A percentile compares a stretch with the other conserved stretches of the same genome.
These are phyloP conservation scores for Nyctalus aviator DNA, from an alignment of 2,797 vertebrate genomes.

Conservation along the genomic window DNA sequence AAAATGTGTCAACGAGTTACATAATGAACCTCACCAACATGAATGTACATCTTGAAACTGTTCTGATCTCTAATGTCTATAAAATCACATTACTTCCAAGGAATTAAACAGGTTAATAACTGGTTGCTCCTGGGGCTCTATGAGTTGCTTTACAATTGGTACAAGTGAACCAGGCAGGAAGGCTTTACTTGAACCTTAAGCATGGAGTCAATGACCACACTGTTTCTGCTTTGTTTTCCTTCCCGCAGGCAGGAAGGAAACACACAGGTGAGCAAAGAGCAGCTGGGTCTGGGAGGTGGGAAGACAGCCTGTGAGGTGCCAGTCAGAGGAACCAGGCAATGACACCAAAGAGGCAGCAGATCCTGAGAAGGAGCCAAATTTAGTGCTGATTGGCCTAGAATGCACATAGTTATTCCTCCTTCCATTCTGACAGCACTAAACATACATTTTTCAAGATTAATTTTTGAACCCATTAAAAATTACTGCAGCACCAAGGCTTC, in stretches of 20 bases:
- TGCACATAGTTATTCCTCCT: not conserved
- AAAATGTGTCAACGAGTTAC: not conserved
- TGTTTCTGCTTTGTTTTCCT: not conserved
- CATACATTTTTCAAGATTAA: constrained; percentile 44
- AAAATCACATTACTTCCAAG: not conserved
- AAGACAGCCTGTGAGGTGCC: not conserved
- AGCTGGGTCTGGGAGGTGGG: not conserved
- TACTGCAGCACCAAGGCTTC: not conserved
- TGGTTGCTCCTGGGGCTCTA: not conserved
- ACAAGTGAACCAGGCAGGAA: not conserved
- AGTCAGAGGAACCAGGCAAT: not conserved
- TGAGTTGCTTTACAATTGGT: not conserved
- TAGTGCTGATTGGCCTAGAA: not conserved
- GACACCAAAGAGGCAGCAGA: not conserved
- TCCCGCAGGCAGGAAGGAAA: not conserved
- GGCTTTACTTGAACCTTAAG: not conserved
- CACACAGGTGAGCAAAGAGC: not conserved
- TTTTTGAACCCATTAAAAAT: constrained; percentile 59
- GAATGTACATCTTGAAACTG: not conserved
- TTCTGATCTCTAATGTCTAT: not conserved
- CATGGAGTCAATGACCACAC: not conserved
- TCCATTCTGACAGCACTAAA: not conserved
- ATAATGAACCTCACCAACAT: not conserved
- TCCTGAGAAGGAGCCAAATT: not conserved
- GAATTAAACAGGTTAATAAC: not conserved